Percentiles rank a stretch among this genome's conserved stretches.
These are phyloP conservation scores for Nematopogon swammerdamellus DNA, from an alignment of 2,888 invertebrate species.

Conservation along the genomic window DNA sequence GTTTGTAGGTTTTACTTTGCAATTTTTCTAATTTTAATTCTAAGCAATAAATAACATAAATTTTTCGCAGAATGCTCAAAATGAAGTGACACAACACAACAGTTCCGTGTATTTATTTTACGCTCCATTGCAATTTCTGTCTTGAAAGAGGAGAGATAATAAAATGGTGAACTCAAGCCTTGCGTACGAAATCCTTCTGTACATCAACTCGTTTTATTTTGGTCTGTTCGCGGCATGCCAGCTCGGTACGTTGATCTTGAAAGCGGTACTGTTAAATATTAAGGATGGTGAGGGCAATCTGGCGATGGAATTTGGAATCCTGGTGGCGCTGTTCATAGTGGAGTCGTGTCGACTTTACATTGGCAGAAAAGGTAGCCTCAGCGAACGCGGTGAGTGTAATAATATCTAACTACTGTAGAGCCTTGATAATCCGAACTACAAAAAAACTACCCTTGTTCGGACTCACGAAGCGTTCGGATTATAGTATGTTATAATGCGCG, in stretches of 20 bases:
- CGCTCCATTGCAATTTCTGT: too few species aligned
- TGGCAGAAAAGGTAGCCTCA: slow-evolving; percentile 84
- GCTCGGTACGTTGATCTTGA: slow-evolving; percentile 73
- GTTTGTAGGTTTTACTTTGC: too few species aligned
- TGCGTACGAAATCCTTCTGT: slow-evolving; percentile 79
- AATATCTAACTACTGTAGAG: not conserved
- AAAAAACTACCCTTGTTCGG: too few species aligned
- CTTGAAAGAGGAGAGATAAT: not conserved
- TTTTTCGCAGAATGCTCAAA: too few species aligned
- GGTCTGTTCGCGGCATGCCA: slow-evolving; percentile 83
- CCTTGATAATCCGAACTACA: too few species aligned
- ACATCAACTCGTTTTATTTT: slow-evolving; percentile 85
- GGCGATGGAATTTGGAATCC: slow-evolving; percentile 72
- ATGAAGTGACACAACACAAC: too few species aligned
- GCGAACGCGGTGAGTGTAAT: slow-evolving; percentile 64
- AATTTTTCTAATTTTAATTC: too few species aligned
- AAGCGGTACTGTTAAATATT: slow-evolving; percentile 62
- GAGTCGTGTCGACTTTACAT: slow-evolving; percentile 80
- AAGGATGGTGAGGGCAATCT: slow-evolving; percentile 63
- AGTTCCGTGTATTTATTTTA: too few species aligned
- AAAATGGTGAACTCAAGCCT: slow-evolving; percentile 71
- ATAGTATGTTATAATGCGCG: too few species aligned
- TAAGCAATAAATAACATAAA: too few species aligned
- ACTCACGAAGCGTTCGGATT: too few species aligned
- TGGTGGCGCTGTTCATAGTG: slow-evolving; percentile 72